Conservation (phyloP, 2,113 vertebrate genomes). For the Chroicocephalus ridibundus region DNA sequence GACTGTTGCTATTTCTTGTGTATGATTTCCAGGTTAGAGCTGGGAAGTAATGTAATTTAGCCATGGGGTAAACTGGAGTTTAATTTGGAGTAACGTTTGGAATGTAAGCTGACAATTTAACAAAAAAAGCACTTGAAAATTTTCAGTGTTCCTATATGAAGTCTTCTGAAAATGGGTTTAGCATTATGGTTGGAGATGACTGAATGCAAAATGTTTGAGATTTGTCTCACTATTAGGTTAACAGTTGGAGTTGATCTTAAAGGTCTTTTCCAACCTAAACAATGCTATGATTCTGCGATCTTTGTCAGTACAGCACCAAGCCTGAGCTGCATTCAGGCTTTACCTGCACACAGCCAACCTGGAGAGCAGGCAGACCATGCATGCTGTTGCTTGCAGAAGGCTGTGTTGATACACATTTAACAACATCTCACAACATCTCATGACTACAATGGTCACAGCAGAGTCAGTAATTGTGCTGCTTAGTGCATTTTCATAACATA, state of each 20-base stretch:
- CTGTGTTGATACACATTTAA: not conserved
- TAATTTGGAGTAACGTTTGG: not conserved
- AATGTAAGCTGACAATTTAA: not conserved
- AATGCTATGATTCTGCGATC: not conserved
- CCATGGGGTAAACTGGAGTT: accelerated
- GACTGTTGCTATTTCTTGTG: not conserved
- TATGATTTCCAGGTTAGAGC: not conserved
- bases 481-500: not conserved
- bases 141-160: not conserved
- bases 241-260: not conserved
- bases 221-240: not conserved
- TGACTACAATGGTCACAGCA: not conserved
- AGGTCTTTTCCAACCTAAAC: not conserved
- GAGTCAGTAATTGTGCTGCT: not conserved
- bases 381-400: not conserved
- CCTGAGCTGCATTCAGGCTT: not conserved
- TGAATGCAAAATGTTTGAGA: not conserved
- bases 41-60: not conserved
- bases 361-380: not conserved
- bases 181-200: not conserved
- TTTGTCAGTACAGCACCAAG: not conserved
- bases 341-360: not conserved
- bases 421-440: not conserved
- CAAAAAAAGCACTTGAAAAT: not conserved
- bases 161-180: not conserved